Evolutionary conservation across 2,113 vertebrate genomes (phyloP).

Genomic region (Embiotoca jacksoni): DNA sequence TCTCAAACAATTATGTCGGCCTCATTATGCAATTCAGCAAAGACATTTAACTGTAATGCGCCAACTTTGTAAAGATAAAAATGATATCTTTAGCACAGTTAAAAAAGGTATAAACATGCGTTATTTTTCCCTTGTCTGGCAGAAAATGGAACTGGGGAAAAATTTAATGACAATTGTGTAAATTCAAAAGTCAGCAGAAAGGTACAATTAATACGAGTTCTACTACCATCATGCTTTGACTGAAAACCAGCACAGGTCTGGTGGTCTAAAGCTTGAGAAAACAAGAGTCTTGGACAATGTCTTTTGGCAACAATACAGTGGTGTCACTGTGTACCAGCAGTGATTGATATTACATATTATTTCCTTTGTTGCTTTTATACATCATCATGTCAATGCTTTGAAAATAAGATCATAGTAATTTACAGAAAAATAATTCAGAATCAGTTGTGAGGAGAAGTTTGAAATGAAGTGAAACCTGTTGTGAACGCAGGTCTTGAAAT

Average conservation of each 20-base stretch:
- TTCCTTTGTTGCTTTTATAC: no score
- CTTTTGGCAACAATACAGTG: conserved; percentile 10
- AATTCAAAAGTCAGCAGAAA: conserved; percentile 65
- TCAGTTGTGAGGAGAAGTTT: no score
- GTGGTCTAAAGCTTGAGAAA: conserved; percentile 8
- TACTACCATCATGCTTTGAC: conserved; percentile 1
- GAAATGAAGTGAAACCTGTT: no score
- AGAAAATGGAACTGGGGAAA: conserved; percentile 49
- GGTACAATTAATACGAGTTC: conserved; percentile 38
- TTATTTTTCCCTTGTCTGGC: conserved; percentile 57
- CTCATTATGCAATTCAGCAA: conserved; percentile 83
- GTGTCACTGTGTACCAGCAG: background rate
- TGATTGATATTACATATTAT: background rate
- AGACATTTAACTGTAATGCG: conserved; percentile 64
- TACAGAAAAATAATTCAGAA: no score
- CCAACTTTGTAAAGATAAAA: conserved; percentile 62
- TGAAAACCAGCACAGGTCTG: conserved; percentile 6
- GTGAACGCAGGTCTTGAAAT: no score
- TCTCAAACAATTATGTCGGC: conserved; percentile 77
- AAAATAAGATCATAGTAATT: no score
- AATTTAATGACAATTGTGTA: conserved; percentile 51
- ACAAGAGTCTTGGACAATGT: background rate
- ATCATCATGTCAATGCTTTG: no score
- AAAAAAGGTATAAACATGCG: conserved; percentile 56
- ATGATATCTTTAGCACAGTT: conserved; percentile 43